These are phyloP conservation scores for Watsonalla cultraria DNA, from an alignment of 2,888 invertebrate species.

Conservation along the genomic window DNA sequence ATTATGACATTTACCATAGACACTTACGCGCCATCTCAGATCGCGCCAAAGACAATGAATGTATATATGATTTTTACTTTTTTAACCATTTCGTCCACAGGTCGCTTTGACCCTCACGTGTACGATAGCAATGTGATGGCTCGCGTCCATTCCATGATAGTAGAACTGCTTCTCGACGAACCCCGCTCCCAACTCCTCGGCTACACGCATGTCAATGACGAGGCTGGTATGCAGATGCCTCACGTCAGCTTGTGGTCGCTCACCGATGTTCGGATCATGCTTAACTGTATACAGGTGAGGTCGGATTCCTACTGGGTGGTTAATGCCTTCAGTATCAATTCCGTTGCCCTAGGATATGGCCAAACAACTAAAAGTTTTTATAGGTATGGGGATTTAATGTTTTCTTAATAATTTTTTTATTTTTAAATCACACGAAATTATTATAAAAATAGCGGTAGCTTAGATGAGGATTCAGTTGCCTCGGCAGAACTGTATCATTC, in stretches of 20 bases:
- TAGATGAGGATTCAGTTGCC: too few relatives aligned
- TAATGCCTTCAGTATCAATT: too few relatives aligned
- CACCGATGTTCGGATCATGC: constrained; percentile 86
- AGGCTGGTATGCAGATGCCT: constrained; percentile 89
- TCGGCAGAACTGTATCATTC: too few relatives aligned
- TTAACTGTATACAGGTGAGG: constrained; percentile 86
- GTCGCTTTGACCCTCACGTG: constrained; percentile 86
- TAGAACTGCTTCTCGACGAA: constrained; percentile 90
- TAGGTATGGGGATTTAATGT: too few relatives aligned
- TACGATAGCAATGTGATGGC: constrained; percentile 91
- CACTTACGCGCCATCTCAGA: too few relatives aligned
- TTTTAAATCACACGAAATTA: too few relatives aligned
- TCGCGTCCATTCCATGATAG: constrained; percentile 90
- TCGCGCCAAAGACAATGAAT: not conserved
- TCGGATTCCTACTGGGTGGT: not conserved
- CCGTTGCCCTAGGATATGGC: too few relatives aligned
- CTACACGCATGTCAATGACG: constrained; percentile 90
- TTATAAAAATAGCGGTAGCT: too few relatives aligned
- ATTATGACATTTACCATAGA: too few relatives aligned
- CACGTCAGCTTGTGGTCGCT: constrained; percentile 91
- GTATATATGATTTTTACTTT: not conserved
- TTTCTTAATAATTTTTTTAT: too few relatives aligned
- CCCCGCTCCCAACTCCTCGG: constrained; percentile 86
- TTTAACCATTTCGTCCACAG: constrained; percentile 38
- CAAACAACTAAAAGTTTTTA: too few relatives aligned